Evolutionary conservation across 2,113 vertebrate species (phyloP), one percentile per base, ranked within the genome.

Genomic region (Petaurus breviceps): DNA sequence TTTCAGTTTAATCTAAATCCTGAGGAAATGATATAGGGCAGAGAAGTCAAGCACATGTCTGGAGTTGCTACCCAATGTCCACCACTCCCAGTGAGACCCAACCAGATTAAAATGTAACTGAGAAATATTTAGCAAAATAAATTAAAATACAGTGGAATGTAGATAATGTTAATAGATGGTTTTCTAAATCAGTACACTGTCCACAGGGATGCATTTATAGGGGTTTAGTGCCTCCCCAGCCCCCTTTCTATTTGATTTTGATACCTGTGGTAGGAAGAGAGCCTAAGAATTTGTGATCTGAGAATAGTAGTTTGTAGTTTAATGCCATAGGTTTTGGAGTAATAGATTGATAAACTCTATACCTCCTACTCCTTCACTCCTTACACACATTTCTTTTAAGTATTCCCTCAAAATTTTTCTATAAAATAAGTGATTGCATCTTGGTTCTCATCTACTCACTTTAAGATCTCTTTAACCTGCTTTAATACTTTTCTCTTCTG

Each of bases 401-500:
- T 26, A 89, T 3, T 22, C 46, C 23, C 0, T 55, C 31, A 37
- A 24, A 49, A 0, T 84, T 43, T 12, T 89, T 9, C 8, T 47
- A 16, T 91, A 90, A 23, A 92, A 16, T 28, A 24, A 57, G 7
- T 19, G 31, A 8, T 84, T 22, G 19, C 2, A 23, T 43, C 68
- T 43, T 22, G n/a, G 19, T 84, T 84, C 68, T 84, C 57, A 37
- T 68, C 14, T 31, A 10, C 57, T 68, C 3, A 1, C 57, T 61
- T 61, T 10, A 37, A 37, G 11, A 3, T 46, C 68, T n/a, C 50
- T 1, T 19, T 19, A n/a, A 37, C 51, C 46, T 22, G 9, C 37
- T 46, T 90, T 8, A 3, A 4, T 24, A 0, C 57, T 3, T 46
- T 9, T 0, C 10, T 0, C 37, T 11, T 3, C 49, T 49, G 4